Conservation (phyloP, 1,140 invertebrate genomes). For the Cydia strobilella region DNA sequence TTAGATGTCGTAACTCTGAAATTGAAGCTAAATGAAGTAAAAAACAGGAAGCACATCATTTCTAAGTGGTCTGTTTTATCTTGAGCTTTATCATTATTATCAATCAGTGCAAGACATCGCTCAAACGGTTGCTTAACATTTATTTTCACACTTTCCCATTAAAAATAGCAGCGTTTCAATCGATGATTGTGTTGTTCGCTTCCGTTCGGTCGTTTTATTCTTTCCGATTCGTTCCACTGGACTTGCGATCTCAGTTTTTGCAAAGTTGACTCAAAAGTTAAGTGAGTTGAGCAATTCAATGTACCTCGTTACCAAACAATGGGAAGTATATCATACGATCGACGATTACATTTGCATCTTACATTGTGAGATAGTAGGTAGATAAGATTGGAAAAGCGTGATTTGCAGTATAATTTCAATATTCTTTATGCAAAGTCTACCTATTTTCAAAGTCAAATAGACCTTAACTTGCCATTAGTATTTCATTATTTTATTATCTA, state of each 20-base stretch:
- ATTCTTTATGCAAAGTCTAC: conserved; percentile 3
- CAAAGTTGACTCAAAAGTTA: conserved; percentile 35
- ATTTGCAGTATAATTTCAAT: background rate
- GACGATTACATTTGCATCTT: conserved; percentile 48
- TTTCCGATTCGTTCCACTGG: conserved; percentile 42
- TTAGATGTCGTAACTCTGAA: background rate
- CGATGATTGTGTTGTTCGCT: conserved; percentile 47
- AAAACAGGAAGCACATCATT: background rate
- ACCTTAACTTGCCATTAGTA: background rate
- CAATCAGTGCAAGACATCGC: background rate
- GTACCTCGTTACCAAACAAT: conserved; percentile 47
- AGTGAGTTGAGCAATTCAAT: conserved; percentile 45
- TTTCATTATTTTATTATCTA: background rate
- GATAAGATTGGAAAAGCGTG: conserved; percentile 27
- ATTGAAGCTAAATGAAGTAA: background rate
- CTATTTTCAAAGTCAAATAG: conserved; percentile 11
- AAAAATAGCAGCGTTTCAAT: conserved; percentile 49
- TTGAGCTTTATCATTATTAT: conserved; percentile 7
- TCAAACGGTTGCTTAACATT: conserved; percentile 33
- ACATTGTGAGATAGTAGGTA: conserved; percentile 35
- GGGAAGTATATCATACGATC: conserved; percentile 46
- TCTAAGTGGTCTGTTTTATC: background rate
- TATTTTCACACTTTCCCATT: conserved; percentile 60
- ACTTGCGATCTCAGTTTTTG: conserved; percentile 40
- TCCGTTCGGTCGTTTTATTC: conserved; percentile 44